These are phyloP conservation scores for Erannis defoliaria DNA, from an alignment of 2,888 invertebrate genomes.

Conservation along the genomic window DNA sequence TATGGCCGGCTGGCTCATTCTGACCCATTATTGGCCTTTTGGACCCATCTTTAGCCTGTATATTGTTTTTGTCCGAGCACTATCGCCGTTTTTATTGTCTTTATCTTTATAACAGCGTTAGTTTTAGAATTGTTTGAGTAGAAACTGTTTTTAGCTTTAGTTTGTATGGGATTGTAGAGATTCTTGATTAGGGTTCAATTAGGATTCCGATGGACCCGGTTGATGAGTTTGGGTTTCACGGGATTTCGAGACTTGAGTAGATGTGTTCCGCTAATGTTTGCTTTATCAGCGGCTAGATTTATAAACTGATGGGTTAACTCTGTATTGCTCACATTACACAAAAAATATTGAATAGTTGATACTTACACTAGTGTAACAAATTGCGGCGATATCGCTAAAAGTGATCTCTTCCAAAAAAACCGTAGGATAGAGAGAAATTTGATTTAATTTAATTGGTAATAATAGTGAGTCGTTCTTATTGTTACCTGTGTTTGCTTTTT, in stretches of 20 bases:
- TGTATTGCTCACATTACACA: too few relatives aligned
- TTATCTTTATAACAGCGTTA: conserved; percentile 47
- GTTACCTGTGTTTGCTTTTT: not conserved
- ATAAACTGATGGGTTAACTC: too few relatives aligned
- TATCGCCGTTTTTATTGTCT: conserved; percentile 53
- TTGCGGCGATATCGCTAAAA: too few relatives aligned
- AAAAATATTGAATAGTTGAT: too few relatives aligned
- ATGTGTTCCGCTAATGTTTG: conserved; percentile 24
- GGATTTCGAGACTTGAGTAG: conserved; percentile 21
- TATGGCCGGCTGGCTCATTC: conserved; percentile 50
- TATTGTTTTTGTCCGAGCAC: conserved; percentile 57
- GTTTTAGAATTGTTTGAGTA: conserved; percentile 45
- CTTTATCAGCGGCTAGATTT: conserved; percentile 1
- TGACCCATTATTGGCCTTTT: conserved; percentile 52
- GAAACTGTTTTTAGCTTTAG: conserved; percentile 35
- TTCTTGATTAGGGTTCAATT: conserved; percentile 33
- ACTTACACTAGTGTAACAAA: too few relatives aligned
- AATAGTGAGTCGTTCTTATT: conserved; percentile 17
- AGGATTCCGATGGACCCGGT: conserved; percentile 17
- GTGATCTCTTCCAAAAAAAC: too few relatives aligned
- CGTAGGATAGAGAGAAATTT: too few relatives aligned
- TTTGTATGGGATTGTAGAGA: conserved; percentile 8
- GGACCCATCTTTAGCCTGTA: conserved; percentile 52
- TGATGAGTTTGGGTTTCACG: conserved; percentile 31
- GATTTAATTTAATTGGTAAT: too few relatives aligned